phyloP scores from a whole-genome alignment of 1,140 invertebrate species.

The Caenorhabditis inopinata region DNA sequence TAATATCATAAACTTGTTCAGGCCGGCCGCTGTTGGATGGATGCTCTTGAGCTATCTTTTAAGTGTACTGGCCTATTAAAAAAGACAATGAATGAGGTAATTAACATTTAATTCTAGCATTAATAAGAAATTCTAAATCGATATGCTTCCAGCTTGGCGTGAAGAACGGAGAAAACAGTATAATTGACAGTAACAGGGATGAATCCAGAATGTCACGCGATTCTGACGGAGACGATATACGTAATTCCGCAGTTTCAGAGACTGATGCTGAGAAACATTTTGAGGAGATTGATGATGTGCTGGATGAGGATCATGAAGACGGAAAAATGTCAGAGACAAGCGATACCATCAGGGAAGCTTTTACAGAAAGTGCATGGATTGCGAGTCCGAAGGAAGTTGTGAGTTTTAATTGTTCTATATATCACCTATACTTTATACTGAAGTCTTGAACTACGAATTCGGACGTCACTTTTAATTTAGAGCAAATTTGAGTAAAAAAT shows the following conservation, averaged over 20 bases:
- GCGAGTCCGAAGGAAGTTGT: conserved; percentile 69
- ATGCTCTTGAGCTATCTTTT: conserved; percentile 85
- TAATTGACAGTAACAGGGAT: not conserved
- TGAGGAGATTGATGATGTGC: conserved; percentile 42
- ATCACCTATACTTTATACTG: conserved; percentile 51
- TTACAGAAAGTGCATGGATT: conserved; percentile 49
- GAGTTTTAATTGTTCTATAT: conserved; percentile 16
- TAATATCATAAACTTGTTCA: not conserved
- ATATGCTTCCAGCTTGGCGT: conserved; percentile 64
- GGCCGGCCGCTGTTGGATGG: conserved; percentile 89
- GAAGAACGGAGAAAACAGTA: conserved; percentile 49
- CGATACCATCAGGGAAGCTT: conserved; percentile 61
- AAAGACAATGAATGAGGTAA: conserved; percentile 70
- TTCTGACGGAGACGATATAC: not conserved
- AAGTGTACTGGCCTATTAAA: conserved; percentile 77
- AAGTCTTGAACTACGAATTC: conserved; percentile 51
- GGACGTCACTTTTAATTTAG: too few relatives aligned
- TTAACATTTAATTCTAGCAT: conserved; percentile 26
- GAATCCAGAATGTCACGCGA: conserved; percentile 5
- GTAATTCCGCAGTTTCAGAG: conserved; percentile 67
- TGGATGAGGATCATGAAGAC: conserved; percentile 21
- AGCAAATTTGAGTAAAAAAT: too few relatives aligned
- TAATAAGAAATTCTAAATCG: not conserved
- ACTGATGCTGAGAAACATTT: conserved; percentile 53
- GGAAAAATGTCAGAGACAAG: conserved; percentile 38